Base-by-base conservation (phyloP, 2,113 vertebrate species). In the Mustela lutreola region DNA sequence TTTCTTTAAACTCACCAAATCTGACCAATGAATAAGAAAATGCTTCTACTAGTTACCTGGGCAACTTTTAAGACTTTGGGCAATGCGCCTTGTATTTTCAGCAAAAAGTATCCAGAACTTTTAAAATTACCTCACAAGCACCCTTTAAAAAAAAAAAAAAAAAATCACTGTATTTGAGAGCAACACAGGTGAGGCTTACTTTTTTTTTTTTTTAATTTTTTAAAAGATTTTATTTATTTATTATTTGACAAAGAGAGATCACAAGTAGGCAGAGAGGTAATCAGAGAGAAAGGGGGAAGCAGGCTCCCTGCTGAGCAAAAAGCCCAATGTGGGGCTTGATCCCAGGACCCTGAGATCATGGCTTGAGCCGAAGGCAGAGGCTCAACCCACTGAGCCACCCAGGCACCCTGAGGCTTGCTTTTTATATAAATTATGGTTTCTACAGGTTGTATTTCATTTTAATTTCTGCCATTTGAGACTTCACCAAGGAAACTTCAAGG, bases 361-460 rank as follows among this genome's bases (percentile, higher is more conserved):
- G 15, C 50, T 15, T 53, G 50, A 53, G 50, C 50, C 4, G 1
- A 53, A 53, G 50, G 50, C 50, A 53, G 50, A 53, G 50, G 50
- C 15, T 53, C 50, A 53, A 53, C 50, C 50, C 50, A 53, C 50
- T 53, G 50, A 53, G 50, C 15, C 15, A 53, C 50, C 15, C 50
- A 53, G 50, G 50, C 50, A 53, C 15, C 50, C 15, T 42, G 15
- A 87, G 50, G n/a, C 14, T 86, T 78, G 24, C 26, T 39, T 80
- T 76, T n/a, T 65, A 62, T 42, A 16, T 12, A 24, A 65, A 36
- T 4, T 45, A 8, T 42, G 9, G 12, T 92, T 91, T 92, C 60
- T n/a, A 50, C n/a, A 94, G 75, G 19, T 14, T 50, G 4, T 14
- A 62, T 82, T 97, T 80, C 16, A 56, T 86, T 79, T 96, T 86